phyloP scores from a whole-genome alignment of 2,797 vertebrate genomes.

The Characodon lateralis region DNA sequence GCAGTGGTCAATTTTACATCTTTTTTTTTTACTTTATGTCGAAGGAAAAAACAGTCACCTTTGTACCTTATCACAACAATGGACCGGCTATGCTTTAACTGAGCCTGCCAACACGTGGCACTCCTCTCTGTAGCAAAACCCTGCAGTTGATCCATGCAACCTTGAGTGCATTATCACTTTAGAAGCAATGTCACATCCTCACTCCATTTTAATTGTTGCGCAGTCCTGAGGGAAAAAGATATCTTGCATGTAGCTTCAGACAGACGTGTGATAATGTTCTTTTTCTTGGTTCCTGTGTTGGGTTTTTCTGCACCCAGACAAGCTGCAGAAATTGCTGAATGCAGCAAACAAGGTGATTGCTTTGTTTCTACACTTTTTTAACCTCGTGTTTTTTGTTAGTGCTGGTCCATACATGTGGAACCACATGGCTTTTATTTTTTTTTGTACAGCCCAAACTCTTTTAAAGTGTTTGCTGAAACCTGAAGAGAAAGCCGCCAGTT shows the following conservation, averaged over 20 bases:
- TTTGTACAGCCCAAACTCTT: neutral
- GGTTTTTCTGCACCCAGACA: conserved; percentile 26
- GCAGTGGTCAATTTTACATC: neutral
- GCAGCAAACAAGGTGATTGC: conserved; percentile 3
- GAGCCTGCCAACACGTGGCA: conserved; percentile 53
- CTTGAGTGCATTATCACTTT: neutral
- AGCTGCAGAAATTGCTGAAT: conserved; percentile 33
- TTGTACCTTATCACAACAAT: conserved; percentile 59
- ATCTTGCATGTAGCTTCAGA: neutral
- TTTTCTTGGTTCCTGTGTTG: conserved; percentile 47
- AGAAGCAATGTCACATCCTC: conserved; percentile 1
- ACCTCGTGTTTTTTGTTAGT: neutral
- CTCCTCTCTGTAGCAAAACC: conserved; percentile 26
- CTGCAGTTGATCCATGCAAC: conserved; percentile 9
- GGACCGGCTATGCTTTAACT: conserved; percentile 32
- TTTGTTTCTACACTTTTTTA: conserved; percentile 11
- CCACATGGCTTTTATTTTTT: neutral
- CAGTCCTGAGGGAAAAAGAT: conserved; percentile 6
- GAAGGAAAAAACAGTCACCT: conserved; percentile 20
- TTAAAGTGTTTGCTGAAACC: conserved; percentile 17
- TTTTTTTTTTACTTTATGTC: no score
- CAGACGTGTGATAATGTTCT: conserved; percentile 25
- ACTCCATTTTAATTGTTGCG: neutral
- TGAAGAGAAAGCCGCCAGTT: conserved; percentile 28
- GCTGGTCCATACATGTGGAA: neutral